A percentile compares a stretch with the other conserved stretches of the same genome.
These are phyloP conservation scores for Pinctada fucata DNA, from an alignment of 2,888 invertebrate genomes.

Conservation along the genomic window DNA sequence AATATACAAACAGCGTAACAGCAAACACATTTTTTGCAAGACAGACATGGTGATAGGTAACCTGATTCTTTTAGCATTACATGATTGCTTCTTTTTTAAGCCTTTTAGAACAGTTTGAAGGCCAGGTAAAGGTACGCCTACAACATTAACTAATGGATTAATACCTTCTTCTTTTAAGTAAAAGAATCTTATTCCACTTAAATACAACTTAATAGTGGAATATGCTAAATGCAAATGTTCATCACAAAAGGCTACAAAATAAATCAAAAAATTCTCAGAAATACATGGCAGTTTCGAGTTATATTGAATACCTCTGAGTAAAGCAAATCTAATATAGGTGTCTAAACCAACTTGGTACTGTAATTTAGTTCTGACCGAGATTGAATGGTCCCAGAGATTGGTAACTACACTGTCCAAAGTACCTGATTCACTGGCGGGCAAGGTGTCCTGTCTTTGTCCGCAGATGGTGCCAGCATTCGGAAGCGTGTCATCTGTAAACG, in stretches of 20 bases:
- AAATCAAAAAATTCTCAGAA: too few relatives aligned
- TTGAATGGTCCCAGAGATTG: conserved; percentile 7
- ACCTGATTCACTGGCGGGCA: neutral
- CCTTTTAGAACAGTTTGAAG: too few relatives aligned
- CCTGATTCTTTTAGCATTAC: neutral
- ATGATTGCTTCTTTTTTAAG: too few relatives aligned
- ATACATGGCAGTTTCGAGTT: too few relatives aligned
- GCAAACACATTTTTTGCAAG: neutral
- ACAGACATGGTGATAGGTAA: conserved; percentile 7
- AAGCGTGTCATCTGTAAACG: conserved; percentile 34
- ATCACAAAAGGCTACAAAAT: too few relatives aligned
- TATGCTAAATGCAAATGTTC: too few relatives aligned
- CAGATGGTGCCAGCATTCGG: conserved; percentile 25
- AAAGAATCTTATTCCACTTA: too few relatives aligned
- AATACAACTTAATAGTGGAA: too few relatives aligned
- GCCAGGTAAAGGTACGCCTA: too few relatives aligned
- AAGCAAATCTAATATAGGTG: neutral
- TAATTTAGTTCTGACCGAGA: neutral
- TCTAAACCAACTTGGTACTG: conserved; percentile 16
- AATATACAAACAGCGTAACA: neutral
- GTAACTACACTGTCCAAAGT: conserved; percentile 12
- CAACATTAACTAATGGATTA: too few relatives aligned
- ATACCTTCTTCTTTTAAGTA: too few relatives aligned
- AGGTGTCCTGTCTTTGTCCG: neutral
- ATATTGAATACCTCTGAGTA: too few relatives aligned